Conservation (phyloP, 2,888 invertebrate genomes). For the Perizoma flavofasciatum region DNA sequence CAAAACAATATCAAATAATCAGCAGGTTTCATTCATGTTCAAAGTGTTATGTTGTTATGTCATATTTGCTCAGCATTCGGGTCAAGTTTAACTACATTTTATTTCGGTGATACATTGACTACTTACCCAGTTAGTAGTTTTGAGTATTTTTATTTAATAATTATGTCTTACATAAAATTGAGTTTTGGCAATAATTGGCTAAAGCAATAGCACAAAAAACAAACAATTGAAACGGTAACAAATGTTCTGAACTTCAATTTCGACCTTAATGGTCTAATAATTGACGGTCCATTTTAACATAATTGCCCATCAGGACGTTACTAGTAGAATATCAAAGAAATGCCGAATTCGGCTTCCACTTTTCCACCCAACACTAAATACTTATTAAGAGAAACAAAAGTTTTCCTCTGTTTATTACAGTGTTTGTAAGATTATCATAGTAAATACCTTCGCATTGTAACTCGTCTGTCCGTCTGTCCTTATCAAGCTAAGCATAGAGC, state of each 20-base stretch:
- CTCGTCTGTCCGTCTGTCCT: slow-evolving; percentile 18
- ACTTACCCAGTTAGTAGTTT: slow-evolving; percentile 1
- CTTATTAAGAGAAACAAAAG: background rate
- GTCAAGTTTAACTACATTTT: slow-evolving; percentile 39
- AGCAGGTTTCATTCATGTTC: slow-evolving; percentile 16
- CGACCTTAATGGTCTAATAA: background rate
- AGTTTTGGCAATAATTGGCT: no score
- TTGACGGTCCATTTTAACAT: no score
- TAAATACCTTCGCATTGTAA: slow-evolving; percentile 23
- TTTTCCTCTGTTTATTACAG: no score
- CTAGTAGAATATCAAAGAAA: background rate
- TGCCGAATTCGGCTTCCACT: background rate
- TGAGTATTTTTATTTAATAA: no score
- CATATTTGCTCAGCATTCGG: slow-evolving; percentile 29
- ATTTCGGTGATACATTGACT: slow-evolving; percentile 25
- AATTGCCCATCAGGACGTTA: no score
- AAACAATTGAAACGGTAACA: no score
- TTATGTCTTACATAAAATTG: no score
- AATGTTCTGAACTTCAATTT: background rate
- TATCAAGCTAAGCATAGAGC: slow-evolving; percentile 27
- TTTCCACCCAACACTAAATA: background rate
- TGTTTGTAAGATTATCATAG: slow-evolving; percentile 15
- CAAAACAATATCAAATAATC: slow-evolving; percentile 14
- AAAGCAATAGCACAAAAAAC: no score
- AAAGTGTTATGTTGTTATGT: slow-evolving; percentile 35